These are phyloP conservation scores for Danio jaintianensis DNA, from an alignment of 2,797 vertebrate genomes.

Conservation along the genomic window DNA sequence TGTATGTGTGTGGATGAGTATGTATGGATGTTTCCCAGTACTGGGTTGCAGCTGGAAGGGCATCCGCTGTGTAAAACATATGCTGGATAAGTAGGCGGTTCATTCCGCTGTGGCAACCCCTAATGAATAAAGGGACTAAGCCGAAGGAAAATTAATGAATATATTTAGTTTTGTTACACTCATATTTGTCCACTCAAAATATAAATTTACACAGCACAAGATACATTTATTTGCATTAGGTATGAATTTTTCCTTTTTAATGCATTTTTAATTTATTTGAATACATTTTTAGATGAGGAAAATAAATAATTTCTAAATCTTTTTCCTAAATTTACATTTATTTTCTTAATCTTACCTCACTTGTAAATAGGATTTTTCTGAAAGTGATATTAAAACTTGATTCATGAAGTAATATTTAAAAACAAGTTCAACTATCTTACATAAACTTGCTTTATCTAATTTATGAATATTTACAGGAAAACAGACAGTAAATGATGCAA, in stretches of 20 bases:
- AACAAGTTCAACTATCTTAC: neutral
- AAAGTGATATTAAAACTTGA: neutral
- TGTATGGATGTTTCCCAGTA: no score
- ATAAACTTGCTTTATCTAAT: neutral
- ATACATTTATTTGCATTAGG: neutral
- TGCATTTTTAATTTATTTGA: neutral
- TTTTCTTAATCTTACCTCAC: neutral
- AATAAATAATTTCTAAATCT: no score
- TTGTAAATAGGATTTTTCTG: neutral
- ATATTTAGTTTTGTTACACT: no score
- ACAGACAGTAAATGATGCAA: no score
- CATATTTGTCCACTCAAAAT: neutral
- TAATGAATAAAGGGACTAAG: no score
- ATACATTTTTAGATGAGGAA: no score
- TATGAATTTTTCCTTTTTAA: neutral
- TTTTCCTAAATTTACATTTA: neutral
- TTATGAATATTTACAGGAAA: neutral
- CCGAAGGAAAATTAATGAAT: no score
- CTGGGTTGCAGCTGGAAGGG: no score
- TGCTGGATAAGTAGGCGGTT: no score
- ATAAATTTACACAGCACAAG: neutral
- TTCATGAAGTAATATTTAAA: neutral
- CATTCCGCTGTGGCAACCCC: no score
- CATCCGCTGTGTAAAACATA: no score
- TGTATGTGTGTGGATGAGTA: no score